These are phyloP conservation scores for Pelecanus crispus DNA, from an alignment of 2,113 vertebrate genomes.

Conservation along the genomic window DNA sequence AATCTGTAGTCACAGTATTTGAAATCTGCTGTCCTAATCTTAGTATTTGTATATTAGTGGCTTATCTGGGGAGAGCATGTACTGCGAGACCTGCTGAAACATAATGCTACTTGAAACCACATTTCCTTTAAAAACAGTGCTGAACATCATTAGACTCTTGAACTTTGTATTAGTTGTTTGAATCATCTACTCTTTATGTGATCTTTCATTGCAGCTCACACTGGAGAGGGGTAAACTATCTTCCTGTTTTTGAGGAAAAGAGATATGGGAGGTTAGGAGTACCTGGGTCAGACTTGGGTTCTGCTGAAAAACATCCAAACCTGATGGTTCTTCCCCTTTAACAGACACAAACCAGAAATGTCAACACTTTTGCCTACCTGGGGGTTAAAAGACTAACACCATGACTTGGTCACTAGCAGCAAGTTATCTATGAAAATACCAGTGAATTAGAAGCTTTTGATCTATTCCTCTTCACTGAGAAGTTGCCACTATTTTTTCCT, in stretches of 20 bases:
- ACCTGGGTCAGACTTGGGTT: background rate
- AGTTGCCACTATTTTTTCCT: background rate
- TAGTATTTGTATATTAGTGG: background rate
- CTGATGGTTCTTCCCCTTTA: background rate
- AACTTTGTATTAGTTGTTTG: background rate
- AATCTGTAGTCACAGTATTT: background rate
- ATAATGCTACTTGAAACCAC: background rate
- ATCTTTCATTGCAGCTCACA: background rate
- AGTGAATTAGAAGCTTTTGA: background rate
- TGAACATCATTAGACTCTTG: too few species aligned
- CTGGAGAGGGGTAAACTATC: background rate
- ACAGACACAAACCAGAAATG: background rate
- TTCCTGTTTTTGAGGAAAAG: background rate
- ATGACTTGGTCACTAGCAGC: background rate
- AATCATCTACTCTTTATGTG: background rate
- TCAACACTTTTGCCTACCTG: background rate
- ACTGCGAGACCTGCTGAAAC: background rate
- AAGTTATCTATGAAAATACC: background rate
- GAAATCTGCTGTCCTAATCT: background rate
- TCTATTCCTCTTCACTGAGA: background rate
- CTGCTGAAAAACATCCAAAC: background rate
- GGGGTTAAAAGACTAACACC: background rate
- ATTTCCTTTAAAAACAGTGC: background rate
- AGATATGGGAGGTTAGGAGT: background rate
- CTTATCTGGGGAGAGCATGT: background rate